phyloP scores from a whole-genome alignment of 2,888 invertebrate species.

The Odontomyia ornata region DNA sequence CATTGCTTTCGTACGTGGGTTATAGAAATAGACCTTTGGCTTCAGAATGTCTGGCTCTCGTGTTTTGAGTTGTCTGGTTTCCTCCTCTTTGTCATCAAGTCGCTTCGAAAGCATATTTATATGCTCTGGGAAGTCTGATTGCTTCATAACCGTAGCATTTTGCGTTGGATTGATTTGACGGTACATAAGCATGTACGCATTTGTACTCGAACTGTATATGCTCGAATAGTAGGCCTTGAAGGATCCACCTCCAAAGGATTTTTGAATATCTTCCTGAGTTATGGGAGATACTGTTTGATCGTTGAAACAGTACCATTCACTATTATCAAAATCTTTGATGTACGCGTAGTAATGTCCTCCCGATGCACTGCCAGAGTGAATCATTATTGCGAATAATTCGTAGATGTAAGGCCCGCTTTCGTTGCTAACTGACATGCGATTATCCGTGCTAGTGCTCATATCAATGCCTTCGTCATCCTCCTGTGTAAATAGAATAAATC shows the following conservation, averaged over 20 bases:
- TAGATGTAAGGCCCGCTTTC: constrained; percentile 77
- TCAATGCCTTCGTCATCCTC: constrained; percentile 79
- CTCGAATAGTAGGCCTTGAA: constrained; percentile 76
- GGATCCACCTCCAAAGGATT: constrained; percentile 85
- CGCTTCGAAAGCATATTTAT: constrained; percentile 72
- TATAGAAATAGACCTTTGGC: constrained; percentile 72
- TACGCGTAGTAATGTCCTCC: constrained; percentile 94
- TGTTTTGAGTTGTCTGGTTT: constrained; percentile 68
- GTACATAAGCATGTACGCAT: constrained; percentile 93
- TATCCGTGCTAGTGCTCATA: constrained; percentile 66
- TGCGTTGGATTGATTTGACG: constrained; percentile 74
- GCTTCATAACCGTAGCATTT: constrained; percentile 72
- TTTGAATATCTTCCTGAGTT: constrained; percentile 81
- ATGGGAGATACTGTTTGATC: constrained; percentile 84
- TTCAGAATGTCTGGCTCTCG: constrained; percentile 70
- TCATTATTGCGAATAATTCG: constrained; percentile 90
- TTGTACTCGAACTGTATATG: constrained; percentile 81
- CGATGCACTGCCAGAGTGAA: constrained; percentile 88
- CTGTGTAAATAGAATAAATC: constrained; percentile 54
- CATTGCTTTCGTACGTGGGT: constrained; percentile 68
- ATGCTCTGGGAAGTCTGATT: constrained; percentile 79
- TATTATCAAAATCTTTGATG: constrained; percentile 80
- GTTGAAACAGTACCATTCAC: constrained; percentile 88
- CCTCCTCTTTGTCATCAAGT: constrained; percentile 74
- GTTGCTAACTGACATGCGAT: constrained; percentile 56